Conservation (phyloP, 2,888 invertebrate genomes). For the Aphidius colemani region DNA sequence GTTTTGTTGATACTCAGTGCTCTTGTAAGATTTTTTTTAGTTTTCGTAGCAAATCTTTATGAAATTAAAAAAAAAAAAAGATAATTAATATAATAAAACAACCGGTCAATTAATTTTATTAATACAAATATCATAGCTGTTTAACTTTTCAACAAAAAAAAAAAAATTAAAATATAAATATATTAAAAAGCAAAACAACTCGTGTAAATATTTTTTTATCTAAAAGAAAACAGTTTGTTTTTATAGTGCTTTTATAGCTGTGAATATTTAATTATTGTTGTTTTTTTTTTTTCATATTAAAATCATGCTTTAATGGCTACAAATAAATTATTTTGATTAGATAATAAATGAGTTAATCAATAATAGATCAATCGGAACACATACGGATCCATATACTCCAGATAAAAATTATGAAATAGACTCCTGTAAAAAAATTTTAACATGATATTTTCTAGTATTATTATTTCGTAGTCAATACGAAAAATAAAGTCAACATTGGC, state of each 20-base stretch:
- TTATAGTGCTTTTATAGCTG: neutral
- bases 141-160: neutral
- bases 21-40: slow-evolving; percentile 86
- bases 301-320: too few relatives aligned
- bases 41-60: slow-evolving; percentile 74
- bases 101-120: slow-evolving; percentile 3
- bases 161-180: slow-evolving; percentile 36
- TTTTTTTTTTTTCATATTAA: too few relatives aligned
- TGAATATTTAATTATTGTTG: too few relatives aligned
- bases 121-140: neutral
- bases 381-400: slow-evolving; percentile 61
- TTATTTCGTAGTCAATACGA: slow-evolving; percentile 50
- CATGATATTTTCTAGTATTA: slow-evolving; percentile 52
- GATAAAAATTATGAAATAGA: slow-evolving; percentile 61
- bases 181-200: neutral
- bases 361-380: slow-evolving; percentile 47
- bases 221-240: too few relatives aligned
- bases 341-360: too few relatives aligned
- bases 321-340: too few relatives aligned
- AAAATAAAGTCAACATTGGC: slow-evolving; percentile 32
- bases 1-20: slow-evolving; percentile 96
- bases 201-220: neutral
- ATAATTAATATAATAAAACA: neutral
- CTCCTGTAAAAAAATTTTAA: slow-evolving; percentile 58
- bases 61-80: slow-evolving; percentile 28